phyloP scores from a whole-genome alignment of 37 sponge, comb jelly and placozoan genomes.

The Bolinopsis microptera region DNA sequence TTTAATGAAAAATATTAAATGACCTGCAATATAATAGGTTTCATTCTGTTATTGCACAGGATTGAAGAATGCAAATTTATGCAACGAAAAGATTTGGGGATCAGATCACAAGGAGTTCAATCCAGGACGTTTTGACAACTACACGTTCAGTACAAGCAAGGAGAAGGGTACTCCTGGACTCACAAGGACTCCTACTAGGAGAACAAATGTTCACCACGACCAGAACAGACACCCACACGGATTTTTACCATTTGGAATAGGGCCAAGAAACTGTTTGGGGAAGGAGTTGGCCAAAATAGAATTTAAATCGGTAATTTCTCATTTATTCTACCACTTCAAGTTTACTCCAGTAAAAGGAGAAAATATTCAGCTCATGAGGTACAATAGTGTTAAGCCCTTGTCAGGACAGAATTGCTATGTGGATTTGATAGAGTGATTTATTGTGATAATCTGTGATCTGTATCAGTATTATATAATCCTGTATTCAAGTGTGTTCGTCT shows the following conservation, averaged over 20 bases:
- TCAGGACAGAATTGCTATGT: neutral
- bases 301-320: neutral
- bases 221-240: neutral
- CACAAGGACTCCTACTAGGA: no score
- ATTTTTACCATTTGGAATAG: conserved; percentile 3
- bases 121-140: neutral
- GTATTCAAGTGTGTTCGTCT: no score
- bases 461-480: no score
- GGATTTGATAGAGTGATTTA: neutral
- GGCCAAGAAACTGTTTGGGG: neutral
- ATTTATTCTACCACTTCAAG: neutral
- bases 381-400: neutral
- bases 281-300: conserved; percentile 2
- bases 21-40: neutral
- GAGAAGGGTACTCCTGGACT: neutral
- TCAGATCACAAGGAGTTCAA: neutral
- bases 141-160: neutral
- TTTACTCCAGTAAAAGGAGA: neutral
- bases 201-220: neutral
- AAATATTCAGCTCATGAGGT: neutral
- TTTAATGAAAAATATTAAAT: neutral
- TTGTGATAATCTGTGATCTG: no score
- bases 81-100: neutral
- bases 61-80: no score
- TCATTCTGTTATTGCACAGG: no score